Evolutionary conservation across 2,888 invertebrate species (phyloP), one percentile per base, ranked within the genome.

Genomic region (Crocallis elinguaria): DNA sequence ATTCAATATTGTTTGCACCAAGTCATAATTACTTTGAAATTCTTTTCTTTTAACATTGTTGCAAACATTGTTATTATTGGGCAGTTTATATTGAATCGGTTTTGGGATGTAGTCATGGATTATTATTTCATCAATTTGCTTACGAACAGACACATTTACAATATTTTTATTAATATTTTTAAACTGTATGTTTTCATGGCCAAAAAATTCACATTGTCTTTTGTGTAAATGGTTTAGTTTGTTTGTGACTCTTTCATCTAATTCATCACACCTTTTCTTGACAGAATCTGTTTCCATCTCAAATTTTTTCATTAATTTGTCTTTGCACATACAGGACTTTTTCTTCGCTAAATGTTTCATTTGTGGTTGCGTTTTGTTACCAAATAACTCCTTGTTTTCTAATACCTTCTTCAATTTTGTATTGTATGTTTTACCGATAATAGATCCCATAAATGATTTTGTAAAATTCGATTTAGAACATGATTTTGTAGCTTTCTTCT

Each of bases 1-100:
- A 25, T 57, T 65, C 12, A 78, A 46, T 59, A 84, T 67, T 6
- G 86, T 79, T 61, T 81, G 68, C 11, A 88, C 57, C 25, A 88
- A 73, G 57, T 88, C 87, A 58, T 79, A 76, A 0, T 85, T 82
- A 16, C 78, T 81, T 57, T 75, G 72, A 43, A 60, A 67, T 0
- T 29, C 9, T 43, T 71, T 73, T 11, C 58, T 14, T n/a, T 46
- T 48, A 8, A 32, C 12, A 8, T 16, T 11, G 0, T 8, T 36
- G 4, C n/a, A 8, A 11, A 14, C n/a, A 23, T 56, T 35, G 2
- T 7, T n/a, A 13, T 30, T 11, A 16, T 25, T 17, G 0, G 3
- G 0, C 3, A 16, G 9, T 19, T 9, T 13, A 9, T 12, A 12
- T 14, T 25, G 2, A 16, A 1, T 8, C 16, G 36, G 9, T 32